Conservation (phyloP, 64 coral and sea anemone genomes). For the Acropora yongei region DNA sequence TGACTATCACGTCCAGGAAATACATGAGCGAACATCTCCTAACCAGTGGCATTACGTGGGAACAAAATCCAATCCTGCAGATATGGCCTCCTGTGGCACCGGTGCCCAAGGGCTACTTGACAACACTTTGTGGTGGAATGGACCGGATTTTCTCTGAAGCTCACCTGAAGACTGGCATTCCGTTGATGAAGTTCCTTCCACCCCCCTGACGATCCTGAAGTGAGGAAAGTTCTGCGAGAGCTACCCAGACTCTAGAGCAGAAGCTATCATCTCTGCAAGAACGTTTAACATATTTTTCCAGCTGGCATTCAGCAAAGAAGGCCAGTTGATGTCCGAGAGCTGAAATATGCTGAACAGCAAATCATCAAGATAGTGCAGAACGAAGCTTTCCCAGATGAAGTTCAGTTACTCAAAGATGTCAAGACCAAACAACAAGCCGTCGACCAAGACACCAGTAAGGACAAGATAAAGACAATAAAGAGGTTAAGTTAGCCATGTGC, state of each 20-base stretch:
- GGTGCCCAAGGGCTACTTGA: not conserved
- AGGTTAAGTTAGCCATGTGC: not conserved
- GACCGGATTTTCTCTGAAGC: not conserved
- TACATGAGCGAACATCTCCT: not conserved
- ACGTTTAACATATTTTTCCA: conserved; percentile 30
- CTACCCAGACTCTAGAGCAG: not conserved
- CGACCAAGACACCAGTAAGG: not conserved
- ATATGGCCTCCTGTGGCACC: not conserved
- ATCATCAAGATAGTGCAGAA: conserved; percentile 1
- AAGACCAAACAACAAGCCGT: not conserved
- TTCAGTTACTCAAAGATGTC: not conserved
- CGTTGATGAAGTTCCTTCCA: not conserved
- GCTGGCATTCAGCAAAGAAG: conserved; percentile 13
- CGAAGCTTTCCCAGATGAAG: not conserved
- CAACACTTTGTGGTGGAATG: not conserved
- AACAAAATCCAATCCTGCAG: not conserved
- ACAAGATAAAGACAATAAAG: not conserved
- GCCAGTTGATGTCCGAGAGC: not conserved
- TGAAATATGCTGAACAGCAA: not conserved
- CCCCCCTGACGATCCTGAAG: not conserved
- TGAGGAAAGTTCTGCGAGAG: not conserved
- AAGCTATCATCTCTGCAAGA: not conserved
- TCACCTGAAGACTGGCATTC: not conserved
- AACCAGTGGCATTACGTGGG: not conserved
- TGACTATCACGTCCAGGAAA: conserved; percentile 52